Evolutionary conservation across 2,797 vertebrate species (phyloP), one percentile per base, ranked within the genome.

Genomic region (Varecia variegata): DNA sequence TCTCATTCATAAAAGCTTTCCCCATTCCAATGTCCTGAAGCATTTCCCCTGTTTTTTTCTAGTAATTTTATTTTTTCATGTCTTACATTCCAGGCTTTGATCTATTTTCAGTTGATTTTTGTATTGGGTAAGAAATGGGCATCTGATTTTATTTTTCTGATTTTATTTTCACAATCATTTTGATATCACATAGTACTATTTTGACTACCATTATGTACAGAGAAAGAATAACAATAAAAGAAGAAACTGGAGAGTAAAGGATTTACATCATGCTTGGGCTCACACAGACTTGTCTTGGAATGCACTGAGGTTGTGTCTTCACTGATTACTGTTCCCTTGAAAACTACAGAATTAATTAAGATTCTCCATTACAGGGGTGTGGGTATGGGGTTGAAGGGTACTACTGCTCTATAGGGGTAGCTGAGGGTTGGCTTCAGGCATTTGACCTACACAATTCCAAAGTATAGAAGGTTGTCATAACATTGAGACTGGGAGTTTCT

Each of bases 351-450:
- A 9, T 40, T 52, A 27, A 54, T 68, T 60, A 20, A 65, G 30
- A n/a, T 17, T 20, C 9, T 79, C 11, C 5, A 32, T 5, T 67
- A 13, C 10, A 23, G 21, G 21, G 17, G 23, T 58, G 4, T 4
- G 8, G 23, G 4, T 6, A 1, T 32, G 18, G 13, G 14, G 7
- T 38, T 18, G 40, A 14, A 14, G 3, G 15, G 12, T 2, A 40
- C 38, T 32, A 0, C 10, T 14, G 4, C 2, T 70, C 13, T 20
- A 0, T 5, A n/a, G 25, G 12, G 5, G 32, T 74, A 54, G 30
- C 13, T 45, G 14, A 47, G 2, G 7, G 15, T 45, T 94, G 18
- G 21, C 8, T 54, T 50, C 3, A 45, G 30, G 15, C n/a, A 71
- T 30, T 74, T 79, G 7, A 1, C 2, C 13, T 27, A 18, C 13